Conservation (phyloP, 2,888 invertebrate species). For the Rotaria socialis region DNA sequence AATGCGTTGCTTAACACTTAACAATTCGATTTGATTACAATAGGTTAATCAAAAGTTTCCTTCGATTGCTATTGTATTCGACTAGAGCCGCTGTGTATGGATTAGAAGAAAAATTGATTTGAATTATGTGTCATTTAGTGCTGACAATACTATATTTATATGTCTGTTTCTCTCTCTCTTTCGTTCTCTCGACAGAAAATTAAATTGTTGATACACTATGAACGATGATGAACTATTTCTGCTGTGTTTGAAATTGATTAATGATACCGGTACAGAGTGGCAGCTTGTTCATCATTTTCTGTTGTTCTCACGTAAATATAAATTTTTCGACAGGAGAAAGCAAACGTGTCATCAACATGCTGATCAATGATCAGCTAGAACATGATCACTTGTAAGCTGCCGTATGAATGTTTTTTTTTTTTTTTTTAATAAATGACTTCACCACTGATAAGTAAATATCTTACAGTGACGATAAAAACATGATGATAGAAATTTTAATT, state of each 20-base stretch:
- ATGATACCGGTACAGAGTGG: neutral
- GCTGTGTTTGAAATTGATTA: slow-evolving; percentile 13
- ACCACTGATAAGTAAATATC: neutral
- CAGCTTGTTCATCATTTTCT: neutral
- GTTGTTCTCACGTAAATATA: neutral
- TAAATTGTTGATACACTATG: neutral
- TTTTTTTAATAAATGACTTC: neutral
- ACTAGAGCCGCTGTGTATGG: neutral
- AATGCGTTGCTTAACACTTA: no score
- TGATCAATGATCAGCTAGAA: neutral
- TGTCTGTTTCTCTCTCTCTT: neutral
- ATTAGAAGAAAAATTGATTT: neutral
- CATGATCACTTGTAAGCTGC: neutral
- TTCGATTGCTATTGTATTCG: neutral
- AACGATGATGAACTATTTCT: neutral
- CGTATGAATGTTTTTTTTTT: no score
- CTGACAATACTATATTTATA: neutral
- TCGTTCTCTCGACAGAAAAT: neutral
- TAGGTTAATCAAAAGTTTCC: no score
- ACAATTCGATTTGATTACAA: no score
- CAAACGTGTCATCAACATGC: neutral
- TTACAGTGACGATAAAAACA: slow-evolving; percentile 46
- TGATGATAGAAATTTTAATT: slow-evolving; percentile 49
- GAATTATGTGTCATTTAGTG: neutral
- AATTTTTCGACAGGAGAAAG: neutral